phyloP scores from a whole-genome alignment of 2,797 vertebrate genomes.

The Dendrocincla fuliginosa region DNA sequence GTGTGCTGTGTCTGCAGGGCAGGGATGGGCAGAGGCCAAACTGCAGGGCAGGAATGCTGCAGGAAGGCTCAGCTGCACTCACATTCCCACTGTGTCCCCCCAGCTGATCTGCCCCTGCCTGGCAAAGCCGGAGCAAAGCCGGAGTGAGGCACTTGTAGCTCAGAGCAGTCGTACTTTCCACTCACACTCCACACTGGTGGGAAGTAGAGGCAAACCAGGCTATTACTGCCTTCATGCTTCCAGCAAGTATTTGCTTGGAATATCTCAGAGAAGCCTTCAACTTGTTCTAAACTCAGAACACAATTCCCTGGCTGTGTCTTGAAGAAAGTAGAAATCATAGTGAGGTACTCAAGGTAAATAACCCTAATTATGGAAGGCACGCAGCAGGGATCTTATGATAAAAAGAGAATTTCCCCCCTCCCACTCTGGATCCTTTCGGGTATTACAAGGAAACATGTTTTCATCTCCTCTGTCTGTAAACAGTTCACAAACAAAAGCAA shows the following conservation, averaged over 20 bases:
- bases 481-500: background rate
- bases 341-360: background rate
- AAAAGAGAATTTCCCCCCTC: background rate
- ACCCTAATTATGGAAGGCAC: background rate
- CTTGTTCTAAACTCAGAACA: background rate
- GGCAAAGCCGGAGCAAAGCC: background rate
- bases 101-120: background rate
- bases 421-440: background rate
- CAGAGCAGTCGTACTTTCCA: background rate
- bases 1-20: background rate
- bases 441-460: background rate
- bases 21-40: background rate
- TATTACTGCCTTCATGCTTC: background rate
- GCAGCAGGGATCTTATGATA: background rate
- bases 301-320: background rate
- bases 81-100: background rate
- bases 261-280: background rate
- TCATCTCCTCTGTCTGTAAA: background rate
- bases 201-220: background rate
- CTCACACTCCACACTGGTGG: rapidly evolving
- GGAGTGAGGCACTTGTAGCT: background rate
- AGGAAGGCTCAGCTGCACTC: background rate
- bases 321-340: background rate
- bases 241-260: background rate
- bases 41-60: background rate